These are phyloP conservation scores for Esox masquinongy DNA, from an alignment of 2,797 vertebrate species.

Conservation along the genomic window DNA sequence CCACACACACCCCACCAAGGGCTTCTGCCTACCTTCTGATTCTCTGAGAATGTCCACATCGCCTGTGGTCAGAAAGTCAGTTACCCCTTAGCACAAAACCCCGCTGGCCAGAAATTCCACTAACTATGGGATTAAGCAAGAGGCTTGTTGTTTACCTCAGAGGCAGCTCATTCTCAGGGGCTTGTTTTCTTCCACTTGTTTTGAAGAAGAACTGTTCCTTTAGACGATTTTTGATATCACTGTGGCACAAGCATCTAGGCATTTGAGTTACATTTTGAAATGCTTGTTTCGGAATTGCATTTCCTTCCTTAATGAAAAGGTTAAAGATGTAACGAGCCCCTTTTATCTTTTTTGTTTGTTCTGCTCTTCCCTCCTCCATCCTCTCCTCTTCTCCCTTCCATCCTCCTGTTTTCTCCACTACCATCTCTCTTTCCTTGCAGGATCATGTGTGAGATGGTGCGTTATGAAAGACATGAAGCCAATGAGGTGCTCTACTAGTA, in stretches of 20 bases:
- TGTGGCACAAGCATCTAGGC: constrained; percentile 12
- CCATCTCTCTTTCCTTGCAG: constrained; percentile 67
- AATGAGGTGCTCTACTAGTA: constrained; percentile 99
- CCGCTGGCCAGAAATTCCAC: constrained; percentile 42
- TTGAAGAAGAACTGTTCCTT: constrained; percentile 15
- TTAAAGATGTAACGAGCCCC: neutral
- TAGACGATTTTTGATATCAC: constrained; percentile 1
- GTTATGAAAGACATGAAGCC: constrained; percentile 96
- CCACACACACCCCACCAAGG: neutral
- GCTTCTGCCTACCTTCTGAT: constrained; percentile 32
- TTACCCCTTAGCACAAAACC: constrained; percentile 32
- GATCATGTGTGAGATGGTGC: constrained; percentile 97
- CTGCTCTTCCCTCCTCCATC: constrained; percentile 5
- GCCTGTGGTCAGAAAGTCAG: constrained; percentile 47
- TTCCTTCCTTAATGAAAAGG: neutral
- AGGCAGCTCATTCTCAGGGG: constrained; percentile 19
- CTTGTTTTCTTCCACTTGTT: constrained; percentile 42
- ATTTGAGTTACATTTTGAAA: neutral
- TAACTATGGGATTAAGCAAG: constrained; percentile 52
- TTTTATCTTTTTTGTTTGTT: neutral
- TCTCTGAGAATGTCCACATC: constrained; percentile 64
- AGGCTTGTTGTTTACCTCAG: constrained; percentile 49
- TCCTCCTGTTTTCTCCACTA: neutral
- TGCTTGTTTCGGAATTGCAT: constrained; percentile 1
- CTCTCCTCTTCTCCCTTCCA: neutral